phyloP scores from a whole-genome alignment of 2,113 vertebrate species.

The Seriola quinqueradiata region DNA sequence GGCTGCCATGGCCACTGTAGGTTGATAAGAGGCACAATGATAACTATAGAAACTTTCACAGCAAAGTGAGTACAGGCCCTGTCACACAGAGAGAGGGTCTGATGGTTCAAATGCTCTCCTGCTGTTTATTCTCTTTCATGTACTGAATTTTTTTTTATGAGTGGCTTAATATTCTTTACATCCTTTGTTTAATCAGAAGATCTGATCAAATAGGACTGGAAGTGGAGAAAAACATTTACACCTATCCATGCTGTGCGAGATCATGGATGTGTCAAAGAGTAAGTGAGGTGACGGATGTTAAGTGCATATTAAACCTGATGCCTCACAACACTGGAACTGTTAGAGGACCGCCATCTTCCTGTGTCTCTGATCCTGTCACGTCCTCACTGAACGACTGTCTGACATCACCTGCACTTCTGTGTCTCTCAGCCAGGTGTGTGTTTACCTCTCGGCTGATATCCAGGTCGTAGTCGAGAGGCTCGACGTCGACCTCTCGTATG shows the following conservation, averaged over 20 bases:
- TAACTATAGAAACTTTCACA: too few relatives aligned
- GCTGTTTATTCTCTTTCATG: too few relatives aligned
- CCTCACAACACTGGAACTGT: too few relatives aligned
- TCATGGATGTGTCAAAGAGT: neutral
- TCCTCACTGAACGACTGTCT: neutral
- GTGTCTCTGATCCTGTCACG: neutral
- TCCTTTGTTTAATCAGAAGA: neutral
- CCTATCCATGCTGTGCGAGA: neutral
- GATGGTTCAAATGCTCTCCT: too few relatives aligned
- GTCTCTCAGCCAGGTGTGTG: neutral
- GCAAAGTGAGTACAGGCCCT: too few relatives aligned
- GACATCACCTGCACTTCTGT: neutral
- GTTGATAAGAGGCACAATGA: too few relatives aligned
- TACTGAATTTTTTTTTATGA: too few relatives aligned
- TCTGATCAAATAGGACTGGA: too few relatives aligned
- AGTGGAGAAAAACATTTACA: neutral
- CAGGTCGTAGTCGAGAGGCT: conserved; percentile 91
- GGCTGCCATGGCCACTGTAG: too few relatives aligned
- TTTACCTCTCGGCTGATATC: conserved; percentile 94
- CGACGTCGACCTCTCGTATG: conserved; percentile 88
- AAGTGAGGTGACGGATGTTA: neutral
- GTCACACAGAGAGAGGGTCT: too few relatives aligned
- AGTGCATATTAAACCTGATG: neutral
- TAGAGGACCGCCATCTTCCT: neutral
- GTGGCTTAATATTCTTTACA: neutral